phyloP scores from a whole-genome alignment of 2,797 vertebrate species.

The Anas bahamensis region DNA sequence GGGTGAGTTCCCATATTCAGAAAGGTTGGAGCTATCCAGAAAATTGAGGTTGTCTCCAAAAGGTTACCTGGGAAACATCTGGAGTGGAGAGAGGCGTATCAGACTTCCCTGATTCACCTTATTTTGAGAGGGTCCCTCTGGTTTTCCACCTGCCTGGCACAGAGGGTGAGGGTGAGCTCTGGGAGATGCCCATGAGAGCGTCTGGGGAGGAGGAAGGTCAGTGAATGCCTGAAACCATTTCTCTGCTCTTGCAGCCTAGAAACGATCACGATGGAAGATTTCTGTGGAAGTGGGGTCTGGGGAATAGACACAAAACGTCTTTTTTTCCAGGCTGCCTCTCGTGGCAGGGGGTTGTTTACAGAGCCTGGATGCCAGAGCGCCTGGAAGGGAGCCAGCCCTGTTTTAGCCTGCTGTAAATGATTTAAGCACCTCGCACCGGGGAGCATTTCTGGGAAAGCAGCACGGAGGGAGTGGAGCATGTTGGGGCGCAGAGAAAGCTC shows the following conservation, averaged over 20 bases:
- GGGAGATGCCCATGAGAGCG: too few relatives aligned
- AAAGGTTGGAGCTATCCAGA: not conserved
- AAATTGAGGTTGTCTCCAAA: not conserved
- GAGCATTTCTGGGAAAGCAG: constrained; percentile 7
- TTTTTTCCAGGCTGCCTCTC: constrained; percentile 33
- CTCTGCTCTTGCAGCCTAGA: not conserved
- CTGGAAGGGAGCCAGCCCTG: constrained; percentile 46
- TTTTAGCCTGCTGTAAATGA: constrained; percentile 30
- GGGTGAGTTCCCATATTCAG: not conserved
- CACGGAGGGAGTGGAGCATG: not conserved
- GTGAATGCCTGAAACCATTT: not conserved
- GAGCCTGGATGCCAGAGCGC: constrained; percentile 26
- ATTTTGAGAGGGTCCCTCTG: not conserved
- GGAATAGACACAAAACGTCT: constrained; percentile 38
- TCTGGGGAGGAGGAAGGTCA: not conserved
- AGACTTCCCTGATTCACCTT: not conserved
- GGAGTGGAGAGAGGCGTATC: not conserved
- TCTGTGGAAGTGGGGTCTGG: not conserved
- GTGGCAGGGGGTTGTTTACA: constrained; percentile 33
- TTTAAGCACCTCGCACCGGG: constrained; percentile 3
- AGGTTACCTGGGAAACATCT: not conserved
- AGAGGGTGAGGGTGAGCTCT: accelerated
- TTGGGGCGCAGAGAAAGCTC: not conserved
- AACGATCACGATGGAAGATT: not conserved
- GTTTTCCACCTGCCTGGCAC: not conserved